phyloP scores from a whole-genome alignment of 1,140 invertebrate genomes.

The Globodera ellingtonae region DNA sequence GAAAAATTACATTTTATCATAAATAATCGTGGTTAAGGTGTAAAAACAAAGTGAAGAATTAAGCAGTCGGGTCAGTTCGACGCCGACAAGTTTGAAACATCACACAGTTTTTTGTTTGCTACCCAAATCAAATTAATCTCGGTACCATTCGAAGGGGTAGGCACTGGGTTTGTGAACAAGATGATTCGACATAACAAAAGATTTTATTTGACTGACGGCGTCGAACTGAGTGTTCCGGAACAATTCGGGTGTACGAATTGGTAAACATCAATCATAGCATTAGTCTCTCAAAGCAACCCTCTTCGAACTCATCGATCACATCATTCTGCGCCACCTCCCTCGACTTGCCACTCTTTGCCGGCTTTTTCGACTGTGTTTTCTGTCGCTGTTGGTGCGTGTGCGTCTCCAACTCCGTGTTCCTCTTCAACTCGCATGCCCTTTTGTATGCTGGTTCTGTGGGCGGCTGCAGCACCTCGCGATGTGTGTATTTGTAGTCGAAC shows the following conservation, averaged over 20 bases:
- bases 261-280: not conserved
- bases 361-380: slow-evolving; percentile 5
- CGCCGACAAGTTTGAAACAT: too few species aligned
- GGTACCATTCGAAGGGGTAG: too few species aligned
- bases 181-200: too few species aligned
- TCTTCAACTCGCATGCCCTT: slow-evolving; percentile 33
- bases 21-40: too few species aligned
- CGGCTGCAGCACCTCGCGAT: slow-evolving; percentile 32
- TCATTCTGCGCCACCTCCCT: not conserved
- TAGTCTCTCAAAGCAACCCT: not conserved
- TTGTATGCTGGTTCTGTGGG: slow-evolving; percentile 42
- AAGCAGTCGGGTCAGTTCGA: too few species aligned
- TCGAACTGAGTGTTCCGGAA: not conserved
- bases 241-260: not conserved
- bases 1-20: too few species aligned
- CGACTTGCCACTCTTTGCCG: not conserved
- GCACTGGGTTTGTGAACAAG: too few species aligned
- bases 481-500: slow-evolving; percentile 33
- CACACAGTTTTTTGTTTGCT: too few species aligned
- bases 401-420: slow-evolving; percentile 7
- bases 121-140: too few species aligned
- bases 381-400: not conserved
- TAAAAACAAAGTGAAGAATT: too few species aligned
- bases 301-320: not conserved
- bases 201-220: too few species aligned